Evolutionary conservation across 2,113 vertebrate species (phyloP).

Genomic region (Ramphastos sulfuratus): DNA sequence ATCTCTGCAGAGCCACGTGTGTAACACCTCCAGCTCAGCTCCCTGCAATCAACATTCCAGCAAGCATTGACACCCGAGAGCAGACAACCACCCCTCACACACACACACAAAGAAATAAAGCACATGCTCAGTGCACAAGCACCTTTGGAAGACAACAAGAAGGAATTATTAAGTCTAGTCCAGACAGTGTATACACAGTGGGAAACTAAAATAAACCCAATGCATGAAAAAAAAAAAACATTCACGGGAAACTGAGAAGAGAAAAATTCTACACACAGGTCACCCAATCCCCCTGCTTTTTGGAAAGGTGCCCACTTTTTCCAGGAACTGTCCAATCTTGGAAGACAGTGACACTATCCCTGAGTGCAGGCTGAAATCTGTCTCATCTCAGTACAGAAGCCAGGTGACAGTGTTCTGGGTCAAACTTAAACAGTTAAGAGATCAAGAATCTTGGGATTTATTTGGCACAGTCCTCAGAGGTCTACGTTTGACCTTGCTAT

Average conservation of each 20-base stretch:
- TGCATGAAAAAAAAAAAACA: background rate
- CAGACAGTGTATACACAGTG: background rate
- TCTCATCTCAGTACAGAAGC: background rate
- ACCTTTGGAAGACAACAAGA: background rate
- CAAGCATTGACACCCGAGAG: background rate
- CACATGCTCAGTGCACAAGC: background rate
- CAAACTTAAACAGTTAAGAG: background rate
- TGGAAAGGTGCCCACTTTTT: background rate
- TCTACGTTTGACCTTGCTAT: no score
- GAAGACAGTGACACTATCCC: background rate
- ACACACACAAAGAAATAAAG: background rate
- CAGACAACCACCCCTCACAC: background rate
- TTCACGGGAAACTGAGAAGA: background rate
- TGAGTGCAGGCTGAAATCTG: accelerated
- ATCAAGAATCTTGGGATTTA: background rate
- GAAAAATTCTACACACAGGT: background rate
- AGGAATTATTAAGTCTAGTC: background rate
- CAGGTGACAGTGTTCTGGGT: accelerated
- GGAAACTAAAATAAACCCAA: background rate
- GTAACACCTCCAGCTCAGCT: background rate
- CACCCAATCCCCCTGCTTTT: background rate
- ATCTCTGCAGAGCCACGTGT: background rate
- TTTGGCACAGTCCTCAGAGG: background rate
- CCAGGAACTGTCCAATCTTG: background rate
- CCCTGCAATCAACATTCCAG: background rate